phyloP scores from a whole-genome alignment of 2,797 vertebrate genomes.

The Acridotheres tristis region DNA sequence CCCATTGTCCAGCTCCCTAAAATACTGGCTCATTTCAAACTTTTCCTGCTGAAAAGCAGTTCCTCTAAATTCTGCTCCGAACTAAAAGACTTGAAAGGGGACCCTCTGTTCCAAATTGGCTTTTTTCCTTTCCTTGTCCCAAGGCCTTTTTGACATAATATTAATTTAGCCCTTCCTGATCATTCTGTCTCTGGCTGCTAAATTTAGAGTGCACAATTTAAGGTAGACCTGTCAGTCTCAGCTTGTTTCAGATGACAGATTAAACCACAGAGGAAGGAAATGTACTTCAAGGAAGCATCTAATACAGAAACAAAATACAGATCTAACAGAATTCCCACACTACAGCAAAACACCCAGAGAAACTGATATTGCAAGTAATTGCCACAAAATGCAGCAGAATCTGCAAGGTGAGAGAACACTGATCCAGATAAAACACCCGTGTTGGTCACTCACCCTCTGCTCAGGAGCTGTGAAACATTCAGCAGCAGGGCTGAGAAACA shows the following conservation, averaged over 20 bases:
- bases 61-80: background rate
- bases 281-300: background rate
- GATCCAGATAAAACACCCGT: background rate
- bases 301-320: background rate
- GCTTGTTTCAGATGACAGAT: conserved; percentile 41
- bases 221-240: conserved; percentile 43
- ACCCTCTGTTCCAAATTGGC: conserved; percentile 43
- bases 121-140: conserved; percentile 45
- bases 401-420: background rate
- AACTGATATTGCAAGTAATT: background rate
- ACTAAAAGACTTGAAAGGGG: conserved; percentile 19
- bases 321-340: background rate
- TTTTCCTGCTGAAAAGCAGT: background rate
- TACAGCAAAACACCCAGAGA: background rate
- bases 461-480: background rate
- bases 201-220: conserved; percentile 50
- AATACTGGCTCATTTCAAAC: background rate
- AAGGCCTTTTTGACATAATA: conserved; percentile 58
- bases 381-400: background rate
- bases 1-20: background rate
- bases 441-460: background rate
- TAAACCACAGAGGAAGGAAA: conserved; percentile 49
- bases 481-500: background rate
- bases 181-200: conserved; percentile 35
- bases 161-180: conserved; percentile 64